phyloP scores from a whole-genome alignment of 2,113 vertebrate species.

The Lepus europaeus region DNA sequence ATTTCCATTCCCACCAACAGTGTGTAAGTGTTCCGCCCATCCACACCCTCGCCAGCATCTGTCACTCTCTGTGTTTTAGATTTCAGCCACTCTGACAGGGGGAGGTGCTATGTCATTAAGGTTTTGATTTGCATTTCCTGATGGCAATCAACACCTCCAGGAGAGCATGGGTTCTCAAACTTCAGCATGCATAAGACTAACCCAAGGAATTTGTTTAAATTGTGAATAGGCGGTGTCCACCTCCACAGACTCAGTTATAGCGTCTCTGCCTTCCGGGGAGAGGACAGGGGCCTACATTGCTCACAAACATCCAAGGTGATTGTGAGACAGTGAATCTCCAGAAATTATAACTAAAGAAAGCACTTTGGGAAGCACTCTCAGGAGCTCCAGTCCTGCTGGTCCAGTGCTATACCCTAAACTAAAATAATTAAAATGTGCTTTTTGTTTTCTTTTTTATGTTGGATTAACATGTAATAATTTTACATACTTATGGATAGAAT shows the following conservation, averaged over 20 bases:
- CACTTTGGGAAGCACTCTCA: background rate
- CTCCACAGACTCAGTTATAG: background rate
- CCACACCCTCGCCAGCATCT: no score
- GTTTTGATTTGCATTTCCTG: background rate
- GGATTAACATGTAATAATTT: no score
- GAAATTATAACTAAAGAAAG: background rate
- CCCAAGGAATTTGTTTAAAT: background rate
- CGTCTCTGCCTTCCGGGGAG: no score
- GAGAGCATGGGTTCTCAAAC: background rate
- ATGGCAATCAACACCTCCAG: background rate
- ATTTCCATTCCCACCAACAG: no score
- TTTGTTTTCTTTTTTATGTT: no score
- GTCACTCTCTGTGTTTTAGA: no score
- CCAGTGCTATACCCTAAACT: background rate
- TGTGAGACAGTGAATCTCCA: background rate
- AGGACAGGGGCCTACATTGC: background rate
- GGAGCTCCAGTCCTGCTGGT: background rate
- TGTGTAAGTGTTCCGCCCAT: no score
- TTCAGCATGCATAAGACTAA: background rate
- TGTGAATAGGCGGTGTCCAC: fast-evolving
- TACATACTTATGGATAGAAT: no score
- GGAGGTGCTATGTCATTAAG: no score
- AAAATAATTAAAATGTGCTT: background rate
- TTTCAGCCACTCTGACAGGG: no score
- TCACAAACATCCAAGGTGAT: background rate